A percentile compares a stretch with the other conserved stretches of the same genome.
phyloP scores from a whole-genome alignment of 1,140 invertebrate genomes.

The Anoplolepis gracilipes region DNA sequence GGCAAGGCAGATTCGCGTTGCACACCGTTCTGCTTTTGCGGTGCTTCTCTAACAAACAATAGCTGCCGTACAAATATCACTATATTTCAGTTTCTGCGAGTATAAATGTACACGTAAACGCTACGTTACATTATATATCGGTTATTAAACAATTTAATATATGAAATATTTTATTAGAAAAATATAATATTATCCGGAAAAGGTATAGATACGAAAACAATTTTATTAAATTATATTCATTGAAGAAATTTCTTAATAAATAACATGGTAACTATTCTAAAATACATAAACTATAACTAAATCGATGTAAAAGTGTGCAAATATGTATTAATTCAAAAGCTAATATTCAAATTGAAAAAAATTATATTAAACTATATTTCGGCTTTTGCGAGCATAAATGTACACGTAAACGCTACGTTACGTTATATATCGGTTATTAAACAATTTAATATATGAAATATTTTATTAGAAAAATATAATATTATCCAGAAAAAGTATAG shows the following conservation, averaged over 20 bases:
- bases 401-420: neutral
- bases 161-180: neutral
- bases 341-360: no score
- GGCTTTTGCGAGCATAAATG: neutral
- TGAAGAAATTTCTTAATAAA: no score
- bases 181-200: neutral
- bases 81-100: neutral
- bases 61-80: conserved; percentile 41
- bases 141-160: neutral
- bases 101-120: neutral
- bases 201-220: neutral
- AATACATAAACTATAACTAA: no score
- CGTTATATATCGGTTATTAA: neutral
- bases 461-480: neutral
- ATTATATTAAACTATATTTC: conserved; percentile 13
- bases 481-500: neutral
- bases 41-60: conserved; percentile 45
- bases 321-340: no score
- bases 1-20: conserved; percentile 52
- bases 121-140: neutral
- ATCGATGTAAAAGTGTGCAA: no score
- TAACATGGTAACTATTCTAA: no score
- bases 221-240: neutral
- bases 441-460: neutral
- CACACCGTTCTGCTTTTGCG: conserved; percentile 35